Base-by-base conservation (phyloP, 2,888 invertebrate genomes). In the Meta bourneti region DNA sequence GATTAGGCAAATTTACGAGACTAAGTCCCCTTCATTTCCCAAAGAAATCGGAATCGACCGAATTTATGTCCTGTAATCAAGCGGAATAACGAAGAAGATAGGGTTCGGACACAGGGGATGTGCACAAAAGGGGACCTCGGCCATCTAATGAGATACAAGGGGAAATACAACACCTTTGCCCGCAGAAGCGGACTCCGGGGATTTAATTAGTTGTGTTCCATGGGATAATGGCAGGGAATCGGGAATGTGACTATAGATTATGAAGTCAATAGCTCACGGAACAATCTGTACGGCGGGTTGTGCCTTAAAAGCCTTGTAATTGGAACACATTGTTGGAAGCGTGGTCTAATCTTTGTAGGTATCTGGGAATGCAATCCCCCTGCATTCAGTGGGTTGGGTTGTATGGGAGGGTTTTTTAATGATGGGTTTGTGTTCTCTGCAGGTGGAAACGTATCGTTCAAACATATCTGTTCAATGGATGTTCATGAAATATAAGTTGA, bases 161-260 rank as follows among this genome's bases (percentile, higher is more conserved):
- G 79, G 91, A 83, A 88, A 91, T 74, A 61, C 61, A 83, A 91
- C 91, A 91, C 91, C 83, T 88, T 74, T 20, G 20, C 48, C 49
- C 13, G 61, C 79, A 19, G 9, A 75, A 70, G 78, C 19, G 87
- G 78, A 70, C 82, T 20, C 87, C 19, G 51, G 87, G 91, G 91
- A 91, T 88, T 91, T 91, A 91, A 91, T 91, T 91, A 91, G 91
- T 91, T 74, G 72, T 87, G 82, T 87, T 91, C 82, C 51, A 75
- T 20, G 20, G 71, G 49, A 49, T 70, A 69, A 71, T 88, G 72
- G 61, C 72, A 61, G 90, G 20, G 69, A 81, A 84, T 69, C 16
- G 48, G 49, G 49, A 11, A 48, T 48, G 75, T 51, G 48, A 54
- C 71, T 49, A n/a, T 48, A 77, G 87, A 80, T 87, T 82, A 79